These are phyloP conservation scores for Melanerpes aurifrons DNA, from an alignment of 2,113 vertebrate genomes.

Conservation along the genomic window DNA sequence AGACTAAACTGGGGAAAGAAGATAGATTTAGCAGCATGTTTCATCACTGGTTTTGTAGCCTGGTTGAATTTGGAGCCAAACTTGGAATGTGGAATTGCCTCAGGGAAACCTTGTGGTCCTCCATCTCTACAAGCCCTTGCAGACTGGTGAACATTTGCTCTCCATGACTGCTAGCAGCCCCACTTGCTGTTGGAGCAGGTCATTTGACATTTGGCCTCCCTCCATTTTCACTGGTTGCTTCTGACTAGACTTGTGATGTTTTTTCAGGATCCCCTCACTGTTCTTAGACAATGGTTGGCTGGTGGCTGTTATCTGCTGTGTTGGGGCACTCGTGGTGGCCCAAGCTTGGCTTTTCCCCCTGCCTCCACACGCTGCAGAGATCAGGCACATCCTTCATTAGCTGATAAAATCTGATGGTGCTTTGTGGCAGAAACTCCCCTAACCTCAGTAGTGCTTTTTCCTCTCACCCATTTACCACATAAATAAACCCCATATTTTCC, in stretches of 20 bases:
- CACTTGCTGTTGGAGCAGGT: background rate
- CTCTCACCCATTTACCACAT: background rate
- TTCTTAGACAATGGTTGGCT: background rate
- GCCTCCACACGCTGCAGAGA: background rate
- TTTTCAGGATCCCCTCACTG: background rate
- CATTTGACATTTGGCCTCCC: background rate
- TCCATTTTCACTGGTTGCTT: background rate
- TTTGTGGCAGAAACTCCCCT: background rate
- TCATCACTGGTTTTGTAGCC: background rate
- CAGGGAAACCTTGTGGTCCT: background rate
- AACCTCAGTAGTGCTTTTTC: background rate
- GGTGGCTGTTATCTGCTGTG: background rate
- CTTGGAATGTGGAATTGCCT: background rate
- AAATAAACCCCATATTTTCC: background rate
- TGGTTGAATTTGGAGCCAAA: background rate
- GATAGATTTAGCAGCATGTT: background rate
- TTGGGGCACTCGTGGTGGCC: background rate
- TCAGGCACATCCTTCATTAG: background rate
- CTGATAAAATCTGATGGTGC: background rate
- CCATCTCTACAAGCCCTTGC: background rate
- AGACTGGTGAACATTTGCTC: background rate
- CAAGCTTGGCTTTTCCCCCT: background rate
- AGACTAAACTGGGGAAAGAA: background rate
- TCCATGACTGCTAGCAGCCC: background rate
- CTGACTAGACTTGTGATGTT: background rate